Evolutionary conservation across 1,140 invertebrate species (phyloP).

Genomic region (Leptinotarsa lineolata): DNA sequence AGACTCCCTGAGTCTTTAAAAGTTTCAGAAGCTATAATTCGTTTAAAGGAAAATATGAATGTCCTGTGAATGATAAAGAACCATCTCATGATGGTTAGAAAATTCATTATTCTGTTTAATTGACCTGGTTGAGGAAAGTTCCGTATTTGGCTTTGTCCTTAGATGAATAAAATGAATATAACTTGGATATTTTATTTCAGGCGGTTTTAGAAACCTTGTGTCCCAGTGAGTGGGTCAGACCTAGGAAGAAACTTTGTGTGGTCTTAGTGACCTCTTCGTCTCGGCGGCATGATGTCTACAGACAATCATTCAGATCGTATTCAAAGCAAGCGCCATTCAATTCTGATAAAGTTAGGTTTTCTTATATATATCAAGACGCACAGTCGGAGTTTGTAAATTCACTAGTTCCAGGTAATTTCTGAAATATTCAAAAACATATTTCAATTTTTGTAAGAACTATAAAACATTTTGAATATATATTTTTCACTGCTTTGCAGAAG

Average conservation of each 20-base stretch:
- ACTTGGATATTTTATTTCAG: conserved; percentile 53
- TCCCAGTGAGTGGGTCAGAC: conserved; percentile 80
- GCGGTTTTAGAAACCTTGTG: conserved; percentile 82
- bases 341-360: conserved; percentile 77
- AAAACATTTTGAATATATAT: no score
- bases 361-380: conserved; percentile 83
- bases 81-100: no score
- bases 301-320: conserved; percentile 68
- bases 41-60: no score
- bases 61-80: no score
- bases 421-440: not conserved
- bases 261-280: conserved; percentile 80
- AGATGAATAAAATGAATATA: no score
- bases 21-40: no score
- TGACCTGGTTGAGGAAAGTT: no score
- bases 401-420: conserved; percentile 63
- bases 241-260: conserved; percentile 84
- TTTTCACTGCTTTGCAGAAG: conserved; percentile 49
- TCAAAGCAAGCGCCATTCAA: conserved; percentile 67
- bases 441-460: conserved; percentile 6
- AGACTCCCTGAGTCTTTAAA: no score
- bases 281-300: conserved; percentile 62
- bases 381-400: conserved; percentile 82
- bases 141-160: no score
- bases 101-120: no score